Base-by-base conservation (phyloP, 2,797 vertebrate genomes). In the Caiman crocodilus region DNA sequence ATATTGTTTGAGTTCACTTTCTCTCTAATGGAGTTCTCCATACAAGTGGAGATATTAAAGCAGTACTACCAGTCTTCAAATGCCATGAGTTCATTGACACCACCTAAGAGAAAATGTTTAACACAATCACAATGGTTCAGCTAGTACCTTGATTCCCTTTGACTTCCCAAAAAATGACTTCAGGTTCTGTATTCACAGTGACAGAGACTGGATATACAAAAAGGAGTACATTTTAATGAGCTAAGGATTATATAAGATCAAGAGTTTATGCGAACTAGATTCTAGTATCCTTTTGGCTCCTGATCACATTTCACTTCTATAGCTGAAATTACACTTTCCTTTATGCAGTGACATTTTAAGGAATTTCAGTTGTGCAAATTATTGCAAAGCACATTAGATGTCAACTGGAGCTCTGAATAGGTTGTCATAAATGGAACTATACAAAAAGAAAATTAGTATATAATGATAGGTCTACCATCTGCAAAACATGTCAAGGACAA, bases 41-140 rank as follows among this genome's bases (percentile, higher is more conserved):
- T 71, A 92, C 88, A n/a, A 90, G 63, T 58, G 32, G 85, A 92
- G 63, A 89, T 91, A 14, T 82, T 83, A 94, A 90, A 76, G 60
- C 75, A 77, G 58, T 73, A 87, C n/a, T 55, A 7, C 3, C 82
- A 4, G 63, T n/a, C 26, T 93, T 94, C 32, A 85, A 90, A 92
- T 67, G 85, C 81, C 85, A 81, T 6, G 30, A 92, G 59, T 78
- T 74, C 58, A 83, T 63, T 80, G 13, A 20, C 93, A 92, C 32
- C 84, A 79, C 23, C 1, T 81, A 28, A 82, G 84, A 80, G 75
- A 83, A 56, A 5, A 76, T 57, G 30, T 28, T 81, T 81, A 80
- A 88, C 4, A 56, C 64, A 79, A 83, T 75, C 82, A 61, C 20
- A 82, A 60, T 60, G 69, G 56, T 86, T 89, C 71, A 88, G 63